Evolutionary conservation across 1,140 invertebrate genomes (phyloP), one percentile per base, ranked within the genome.

Genomic region (Meloidogyne exigua): DNA sequence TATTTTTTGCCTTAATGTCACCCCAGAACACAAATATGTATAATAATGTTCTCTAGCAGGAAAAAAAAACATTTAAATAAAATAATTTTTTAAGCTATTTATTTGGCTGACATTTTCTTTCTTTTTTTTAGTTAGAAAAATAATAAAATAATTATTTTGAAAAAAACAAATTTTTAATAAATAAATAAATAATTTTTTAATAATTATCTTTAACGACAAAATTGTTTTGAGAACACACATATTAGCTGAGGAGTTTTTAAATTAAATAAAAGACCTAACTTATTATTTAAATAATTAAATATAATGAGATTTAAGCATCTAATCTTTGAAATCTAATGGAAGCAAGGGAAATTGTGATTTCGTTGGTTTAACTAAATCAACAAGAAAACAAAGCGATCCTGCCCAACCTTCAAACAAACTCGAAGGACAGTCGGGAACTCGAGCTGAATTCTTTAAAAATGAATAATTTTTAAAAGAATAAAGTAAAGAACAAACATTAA

Each of bases 331-430:
- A 25, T 39, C 36, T 23, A 83, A 80, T 13, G 82, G 81, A 88
- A 92, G 92, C 85, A 95, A 93, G 13, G 94, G 94, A 89, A 95
- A 95, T 81, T 91, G 90, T 21, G 93, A 92, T 80, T 91, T 89
- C 26, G 91, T 88, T 11, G 93, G 93, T 65, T 91, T 88, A 1
- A 92, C 85, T 0, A 95, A 86, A 89, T 95, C 94, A 11, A 90
- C 89, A 42, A 95, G 88, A 84, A 91, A 95, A 82, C 93, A 95
- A 15, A 92, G 91, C 25, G 93, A 93, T 9, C 94, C 94, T 65
- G 93, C 92, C 68, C 91, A 90, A 4, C 94, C 94, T 89, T 95
- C 93, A 88, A 92, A 95, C 49, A 95, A 89, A 84, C 92, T 93
- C 80, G 91, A 92, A 0, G 93, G 93, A 81, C 89, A 90, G 88